Conservation (phyloP, 2,797 vertebrate species). For the Myripristis murdjan region DNA sequence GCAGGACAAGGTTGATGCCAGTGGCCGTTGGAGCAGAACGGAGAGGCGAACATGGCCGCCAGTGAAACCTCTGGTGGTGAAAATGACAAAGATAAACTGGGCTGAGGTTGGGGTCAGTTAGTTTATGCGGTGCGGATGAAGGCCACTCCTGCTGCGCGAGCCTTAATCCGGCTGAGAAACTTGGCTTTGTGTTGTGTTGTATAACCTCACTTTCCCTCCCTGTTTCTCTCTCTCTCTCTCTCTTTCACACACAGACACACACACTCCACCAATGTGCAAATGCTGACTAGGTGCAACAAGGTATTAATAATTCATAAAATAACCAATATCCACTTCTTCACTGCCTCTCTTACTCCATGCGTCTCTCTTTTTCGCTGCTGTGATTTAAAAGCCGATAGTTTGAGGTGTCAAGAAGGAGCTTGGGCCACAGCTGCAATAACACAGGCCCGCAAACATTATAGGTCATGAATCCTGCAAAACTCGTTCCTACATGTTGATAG, state of each 20-base stretch:
- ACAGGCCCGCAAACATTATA: not conserved
- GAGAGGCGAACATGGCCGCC: too few species aligned
- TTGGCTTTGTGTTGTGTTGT: constrained; percentile 22
- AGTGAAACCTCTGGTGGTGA: too few species aligned
- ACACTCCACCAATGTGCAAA: constrained; percentile 51
- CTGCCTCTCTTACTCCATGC: constrained; percentile 36
- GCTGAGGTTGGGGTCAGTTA: too few species aligned
- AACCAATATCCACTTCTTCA: constrained; percentile 62
- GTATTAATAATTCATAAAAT: constrained; percentile 80
- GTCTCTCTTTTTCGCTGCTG: constrained; percentile 42
- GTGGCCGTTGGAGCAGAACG: too few species aligned
- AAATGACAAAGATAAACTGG: too few species aligned
- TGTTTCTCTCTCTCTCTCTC: constrained; percentile 26
- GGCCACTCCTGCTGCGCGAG: not conserved
- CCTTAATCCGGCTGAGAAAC: constrained; percentile 10
- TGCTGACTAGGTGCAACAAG: constrained; percentile 73
- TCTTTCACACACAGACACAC: constrained; percentile 37
- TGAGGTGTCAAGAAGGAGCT: constrained; percentile 34
- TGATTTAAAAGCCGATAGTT: constrained; percentile 48
- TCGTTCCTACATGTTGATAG: not conserved
- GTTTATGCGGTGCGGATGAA: too few species aligned
- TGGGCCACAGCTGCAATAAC: constrained; percentile 4
- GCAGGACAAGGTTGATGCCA: too few species aligned
- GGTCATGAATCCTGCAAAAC: constrained; percentile 1
- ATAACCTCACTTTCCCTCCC: constrained; percentile 24